Percentiles rank a stretch among this genome's conserved stretches.
These are phyloP conservation scores for Chrysogorgia sp. DNA, from an alignment of 92 coral and sea anemone species.

Conservation along the genomic window DNA sequence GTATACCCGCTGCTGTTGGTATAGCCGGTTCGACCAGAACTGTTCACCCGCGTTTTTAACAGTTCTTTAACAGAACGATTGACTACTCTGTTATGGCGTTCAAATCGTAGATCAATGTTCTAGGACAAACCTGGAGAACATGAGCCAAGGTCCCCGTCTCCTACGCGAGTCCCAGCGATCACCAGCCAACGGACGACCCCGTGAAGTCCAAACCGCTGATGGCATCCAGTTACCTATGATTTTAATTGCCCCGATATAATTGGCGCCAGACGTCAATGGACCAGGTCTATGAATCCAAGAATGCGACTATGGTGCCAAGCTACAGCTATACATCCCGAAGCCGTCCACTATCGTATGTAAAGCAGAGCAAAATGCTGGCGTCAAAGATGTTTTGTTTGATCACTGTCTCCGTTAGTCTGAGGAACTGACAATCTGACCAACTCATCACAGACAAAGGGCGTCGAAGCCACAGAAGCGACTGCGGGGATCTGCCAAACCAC, in stretches of 20 bases:
- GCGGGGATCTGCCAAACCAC: background rate
- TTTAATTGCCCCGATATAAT: slow-evolving; percentile 37
- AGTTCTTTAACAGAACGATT: background rate
- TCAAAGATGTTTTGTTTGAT: slow-evolving; percentile 8
- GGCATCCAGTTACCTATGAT: slow-evolving; percentile 36
- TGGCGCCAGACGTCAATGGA: slow-evolving; percentile 6
- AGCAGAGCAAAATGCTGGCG: slow-evolving; percentile 3
- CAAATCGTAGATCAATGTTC: slow-evolving; percentile 19
- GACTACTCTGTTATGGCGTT: slow-evolving; percentile 28
- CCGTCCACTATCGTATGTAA: slow-evolving; percentile 34
- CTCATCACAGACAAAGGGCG: background rate
- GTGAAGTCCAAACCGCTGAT: background rate
- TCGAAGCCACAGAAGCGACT: background rate
- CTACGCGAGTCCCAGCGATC: slow-evolving; percentile 32
- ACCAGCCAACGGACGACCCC: slow-evolving; percentile 17
- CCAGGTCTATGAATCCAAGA: slow-evolving; percentile 1
- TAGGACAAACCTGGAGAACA: slow-evolving; percentile 44
- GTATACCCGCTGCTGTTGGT: slow-evolving; percentile 39
- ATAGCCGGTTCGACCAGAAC: slow-evolving; percentile 44
- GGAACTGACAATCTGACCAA: background rate
- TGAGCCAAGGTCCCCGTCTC: slow-evolving; percentile 37
- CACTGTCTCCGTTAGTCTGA: background rate
- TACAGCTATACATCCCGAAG: background rate
- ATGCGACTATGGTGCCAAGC: background rate
- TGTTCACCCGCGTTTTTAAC: background rate